These are phyloP conservation scores for Tricholauxania praeusta DNA, from an alignment of 2,888 invertebrate genomes.

Conservation along the genomic window DNA sequence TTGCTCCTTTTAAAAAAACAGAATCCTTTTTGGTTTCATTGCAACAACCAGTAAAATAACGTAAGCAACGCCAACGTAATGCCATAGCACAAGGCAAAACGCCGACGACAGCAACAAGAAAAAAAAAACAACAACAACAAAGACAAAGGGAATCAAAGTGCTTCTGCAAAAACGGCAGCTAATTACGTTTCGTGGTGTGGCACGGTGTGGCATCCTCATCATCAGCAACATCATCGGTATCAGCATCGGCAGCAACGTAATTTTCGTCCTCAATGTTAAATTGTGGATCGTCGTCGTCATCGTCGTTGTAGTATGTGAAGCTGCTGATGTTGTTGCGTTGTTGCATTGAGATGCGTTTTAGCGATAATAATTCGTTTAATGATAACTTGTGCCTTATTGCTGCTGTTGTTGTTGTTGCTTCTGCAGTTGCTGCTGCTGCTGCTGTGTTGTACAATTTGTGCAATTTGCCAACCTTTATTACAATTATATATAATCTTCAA, in stretches of 20 bases:
- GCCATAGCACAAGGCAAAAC: background rate
- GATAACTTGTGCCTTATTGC: conserved; percentile 39
- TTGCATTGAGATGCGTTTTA: conserved; percentile 37
- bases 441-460: conserved; percentile 11
- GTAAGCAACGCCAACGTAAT: conserved; percentile 16
- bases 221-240: conserved; percentile 1
- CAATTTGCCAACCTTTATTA: conserved; percentile 29
- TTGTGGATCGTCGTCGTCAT: conserved; percentile 11
- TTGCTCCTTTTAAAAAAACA: conserved; percentile 20
- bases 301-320: background rate
- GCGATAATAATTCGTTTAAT: conserved; percentile 39
- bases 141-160: conserved; percentile 49
- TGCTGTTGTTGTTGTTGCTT: conserved; percentile 35
- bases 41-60: no score
- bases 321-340: background rate
- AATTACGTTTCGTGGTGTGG: conserved; percentile 52
- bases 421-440: conserved; percentile 23
- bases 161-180: conserved; percentile 66
- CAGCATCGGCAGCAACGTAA: conserved; percentile 9
- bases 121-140: no score
- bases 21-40: conserved; percentile 1
- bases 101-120: conserved; percentile 10
- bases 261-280: background rate
- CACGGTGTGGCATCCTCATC: conserved; percentile 18
- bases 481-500: background rate